Percentiles rank a stretch among this genome's conserved stretches.
These are phyloP conservation scores for Chloroceryle inda DNA, from an alignment of 2,797 vertebrate genomes.

Conservation along the genomic window DNA sequence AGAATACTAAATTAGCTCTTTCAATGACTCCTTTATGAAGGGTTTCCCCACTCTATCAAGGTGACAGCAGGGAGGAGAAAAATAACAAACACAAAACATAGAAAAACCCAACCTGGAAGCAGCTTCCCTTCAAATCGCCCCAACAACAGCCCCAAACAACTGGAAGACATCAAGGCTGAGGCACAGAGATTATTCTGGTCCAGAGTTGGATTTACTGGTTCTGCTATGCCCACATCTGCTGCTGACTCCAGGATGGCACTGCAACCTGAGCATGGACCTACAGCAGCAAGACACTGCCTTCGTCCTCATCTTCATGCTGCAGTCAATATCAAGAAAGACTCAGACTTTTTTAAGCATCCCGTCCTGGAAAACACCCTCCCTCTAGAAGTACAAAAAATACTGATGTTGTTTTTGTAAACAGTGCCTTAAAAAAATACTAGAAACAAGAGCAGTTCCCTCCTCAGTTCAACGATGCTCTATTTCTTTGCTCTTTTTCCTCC, in stretches of 20 bases:
- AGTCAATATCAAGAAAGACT: neutral
- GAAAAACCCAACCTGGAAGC: neutral
- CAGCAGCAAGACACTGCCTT: neutral
- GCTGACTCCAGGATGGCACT: neutral
- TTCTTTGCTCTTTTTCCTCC: neutral
- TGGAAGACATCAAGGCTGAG: neutral
- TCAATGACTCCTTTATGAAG: neutral
- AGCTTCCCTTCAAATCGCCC: neutral
- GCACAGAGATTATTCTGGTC: neutral
- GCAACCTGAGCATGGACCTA: neutral
- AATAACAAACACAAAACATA: neutral
- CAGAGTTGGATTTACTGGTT: neutral
- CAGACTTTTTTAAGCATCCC: neutral
- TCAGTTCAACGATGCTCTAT: neutral
- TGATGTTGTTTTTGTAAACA: constrained; percentile 7
- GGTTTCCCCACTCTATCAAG: neutral
- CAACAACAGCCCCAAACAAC: neutral
- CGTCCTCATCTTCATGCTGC: neutral
- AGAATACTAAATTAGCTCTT: neutral
- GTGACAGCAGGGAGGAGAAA: neutral
- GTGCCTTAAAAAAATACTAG: neutral
- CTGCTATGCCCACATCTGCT: neutral
- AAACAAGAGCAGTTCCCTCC: neutral
- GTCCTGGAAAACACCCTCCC: neutral
- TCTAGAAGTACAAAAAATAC: neutral